A percentile compares a stretch with the other conserved stretches of the same genome.
These are phyloP conservation scores for Apogon hyalosoma DNA, from an alignment of 2,797 vertebrate genomes.

Conservation along the genomic window DNA sequence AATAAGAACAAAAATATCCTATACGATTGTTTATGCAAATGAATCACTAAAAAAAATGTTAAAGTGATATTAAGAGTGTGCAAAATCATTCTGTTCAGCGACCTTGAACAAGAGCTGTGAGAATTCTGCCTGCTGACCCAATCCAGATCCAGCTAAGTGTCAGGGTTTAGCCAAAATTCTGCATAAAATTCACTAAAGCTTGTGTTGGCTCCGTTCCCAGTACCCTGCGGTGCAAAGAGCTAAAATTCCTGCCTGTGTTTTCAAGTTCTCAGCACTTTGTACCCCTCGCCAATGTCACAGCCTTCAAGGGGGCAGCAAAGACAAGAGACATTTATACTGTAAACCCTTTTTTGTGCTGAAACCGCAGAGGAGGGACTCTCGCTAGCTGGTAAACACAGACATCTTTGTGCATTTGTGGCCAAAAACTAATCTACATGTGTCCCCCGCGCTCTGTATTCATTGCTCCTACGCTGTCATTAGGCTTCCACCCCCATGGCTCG, in stretches of 20 bases:
- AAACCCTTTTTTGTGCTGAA: constrained; percentile 74
- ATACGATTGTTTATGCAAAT: constrained; percentile 18
- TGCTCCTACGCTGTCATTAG: constrained; percentile 59
- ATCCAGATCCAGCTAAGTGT: constrained; percentile 70
- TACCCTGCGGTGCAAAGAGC: constrained; percentile 64
- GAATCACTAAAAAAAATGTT: constrained; percentile 22
- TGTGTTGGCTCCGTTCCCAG: constrained; percentile 81
- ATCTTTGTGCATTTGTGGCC: constrained; percentile 70
- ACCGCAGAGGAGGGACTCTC: constrained; percentile 69
- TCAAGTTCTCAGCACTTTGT: constrained; percentile 80
- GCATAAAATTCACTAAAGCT: constrained; percentile 75
- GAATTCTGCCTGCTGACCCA: constrained; percentile 68
- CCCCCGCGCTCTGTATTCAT: constrained; percentile 64
- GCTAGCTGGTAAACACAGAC: constrained; percentile 75
- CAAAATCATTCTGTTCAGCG: constrained; percentile 43
- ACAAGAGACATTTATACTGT: constrained; percentile 70
- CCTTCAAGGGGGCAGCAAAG: constrained; percentile 73
- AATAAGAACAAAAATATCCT: background rate
- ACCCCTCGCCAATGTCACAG: constrained; percentile 77
- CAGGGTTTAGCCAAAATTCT: constrained; percentile 74
- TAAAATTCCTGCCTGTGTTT: constrained; percentile 77
- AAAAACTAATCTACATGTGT: constrained; percentile 76
- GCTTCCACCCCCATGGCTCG: constrained; percentile 55
- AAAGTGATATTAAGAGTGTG: constrained; percentile 11
- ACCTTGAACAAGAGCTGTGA: constrained; percentile 69